A percentile compares a stretch with the other conserved stretches of the same genome.
These are phyloP conservation scores for Heliconius aoede DNA, from an alignment of 2,888 invertebrate species.

Conservation along the genomic window DNA sequence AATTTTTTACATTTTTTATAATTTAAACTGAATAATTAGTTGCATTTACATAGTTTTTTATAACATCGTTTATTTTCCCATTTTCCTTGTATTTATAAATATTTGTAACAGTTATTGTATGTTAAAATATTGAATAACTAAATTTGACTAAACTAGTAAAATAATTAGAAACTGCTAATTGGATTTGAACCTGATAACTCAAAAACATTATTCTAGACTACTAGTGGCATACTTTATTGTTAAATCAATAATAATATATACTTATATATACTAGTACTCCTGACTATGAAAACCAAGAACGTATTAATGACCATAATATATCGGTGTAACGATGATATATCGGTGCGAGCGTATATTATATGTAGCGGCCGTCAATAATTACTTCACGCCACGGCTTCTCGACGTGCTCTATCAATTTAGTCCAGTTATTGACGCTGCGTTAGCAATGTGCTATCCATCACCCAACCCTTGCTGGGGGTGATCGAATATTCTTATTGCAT, in stretches of 20 bases:
- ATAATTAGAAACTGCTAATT: too few species aligned
- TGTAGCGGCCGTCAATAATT: slow-evolving; percentile 37
- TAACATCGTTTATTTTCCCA: too few species aligned
- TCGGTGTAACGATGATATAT: slow-evolving; percentile 36
- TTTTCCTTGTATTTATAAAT: too few species aligned
- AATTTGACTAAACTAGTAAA: too few species aligned
- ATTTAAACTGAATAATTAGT: too few species aligned
- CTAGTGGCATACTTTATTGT: neutral
- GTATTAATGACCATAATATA: slow-evolving; percentile 28
- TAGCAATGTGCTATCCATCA: slow-evolving; percentile 71
- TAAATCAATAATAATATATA: neutral
- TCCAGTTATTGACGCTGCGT: slow-evolving; percentile 67
- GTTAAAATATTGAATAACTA: too few species aligned
- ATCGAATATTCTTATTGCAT: slow-evolving; percentile 49
- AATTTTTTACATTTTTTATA: neutral
- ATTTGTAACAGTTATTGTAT: too few species aligned
- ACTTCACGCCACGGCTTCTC: slow-evolving; percentile 46
- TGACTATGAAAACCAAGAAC: slow-evolving; percentile 8
- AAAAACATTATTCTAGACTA: too few species aligned
- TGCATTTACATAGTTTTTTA: too few species aligned
- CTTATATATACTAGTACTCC: neutral
- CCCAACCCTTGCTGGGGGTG: slow-evolving; percentile 53
- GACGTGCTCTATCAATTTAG: slow-evolving; percentile 77
- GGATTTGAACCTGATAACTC: too few species aligned
- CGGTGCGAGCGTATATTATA: slow-evolving; percentile 22